Percentiles rank a stretch among this genome's conserved stretches.
Evolutionary conservation across 1,140 invertebrate species (phyloP).

Genomic region (Calosoma granatense): DNA sequence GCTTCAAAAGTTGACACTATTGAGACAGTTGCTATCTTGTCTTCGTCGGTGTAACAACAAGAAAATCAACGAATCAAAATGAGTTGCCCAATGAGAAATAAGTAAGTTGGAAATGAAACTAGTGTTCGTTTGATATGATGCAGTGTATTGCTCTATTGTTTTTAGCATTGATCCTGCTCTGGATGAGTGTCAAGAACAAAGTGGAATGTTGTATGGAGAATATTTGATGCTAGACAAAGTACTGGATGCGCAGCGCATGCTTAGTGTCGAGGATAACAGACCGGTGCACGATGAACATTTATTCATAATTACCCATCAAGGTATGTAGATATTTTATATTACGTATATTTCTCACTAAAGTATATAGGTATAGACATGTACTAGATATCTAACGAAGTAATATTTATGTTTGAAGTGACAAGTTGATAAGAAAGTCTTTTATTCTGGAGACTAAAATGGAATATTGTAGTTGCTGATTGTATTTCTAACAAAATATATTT

Average conservation of each 20-base stretch:
- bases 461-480: too few relatives aligned
- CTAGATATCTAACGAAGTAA: neutral
- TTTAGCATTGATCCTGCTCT: neutral
- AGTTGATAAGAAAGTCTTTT: neutral
- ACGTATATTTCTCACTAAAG: neutral
- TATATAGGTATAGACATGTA: slow-evolving; percentile 9
- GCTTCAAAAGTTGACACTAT: neutral
- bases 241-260: slow-evolving; percentile 71
- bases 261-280: slow-evolving; percentile 58
- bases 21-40: neutral
- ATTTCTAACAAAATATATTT: too few relatives aligned
- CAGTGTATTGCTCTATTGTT: neutral
- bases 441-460: too few relatives aligned
- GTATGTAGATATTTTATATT: slow-evolving; percentile 39
- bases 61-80: neutral
- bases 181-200: slow-evolving; percentile 36
- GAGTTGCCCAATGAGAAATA: neutral
- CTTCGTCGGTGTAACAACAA: neutral
- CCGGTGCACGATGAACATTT: slow-evolving; percentile 94
- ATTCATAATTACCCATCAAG: slow-evolving; percentile 96
- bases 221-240: slow-evolving; percentile 87
- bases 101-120: neutral
- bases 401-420: slow-evolving; percentile 7
- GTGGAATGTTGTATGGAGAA: slow-evolving; percentile 73
- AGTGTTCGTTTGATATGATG: neutral